Evolutionary conservation across 2,888 invertebrate species (phyloP).

Genomic region (Torymus tubicola): DNA sequence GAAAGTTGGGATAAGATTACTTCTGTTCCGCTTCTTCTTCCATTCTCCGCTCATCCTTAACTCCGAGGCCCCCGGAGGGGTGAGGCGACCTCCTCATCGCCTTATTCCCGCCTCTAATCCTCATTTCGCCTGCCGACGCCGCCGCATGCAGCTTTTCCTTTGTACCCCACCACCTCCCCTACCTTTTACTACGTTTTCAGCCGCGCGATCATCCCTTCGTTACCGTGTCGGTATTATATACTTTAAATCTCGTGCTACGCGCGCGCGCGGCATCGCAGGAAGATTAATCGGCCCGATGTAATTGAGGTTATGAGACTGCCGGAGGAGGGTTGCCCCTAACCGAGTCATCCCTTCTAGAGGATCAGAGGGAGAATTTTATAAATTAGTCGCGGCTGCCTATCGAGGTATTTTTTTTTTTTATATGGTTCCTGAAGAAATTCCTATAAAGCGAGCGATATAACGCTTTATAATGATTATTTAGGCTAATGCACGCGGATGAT

Average conservation of each 20-base stretch:
- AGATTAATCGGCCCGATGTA: slow-evolving; percentile 46
- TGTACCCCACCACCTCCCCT: background rate
- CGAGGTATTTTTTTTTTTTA: too few species aligned
- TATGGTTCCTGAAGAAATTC: too few species aligned
- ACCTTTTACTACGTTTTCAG: background rate
- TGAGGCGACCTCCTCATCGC: slow-evolving; percentile 2
- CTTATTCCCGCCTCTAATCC: slow-evolving; percentile 8
- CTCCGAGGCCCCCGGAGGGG: background rate
- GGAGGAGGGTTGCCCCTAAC: too few species aligned
- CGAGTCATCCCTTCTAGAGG: too few species aligned
- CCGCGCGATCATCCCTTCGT: slow-evolving; percentile 16
- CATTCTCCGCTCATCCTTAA: slow-evolving; percentile 45
- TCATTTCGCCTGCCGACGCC: background rate
- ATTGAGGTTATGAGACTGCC: slow-evolving; percentile 46
- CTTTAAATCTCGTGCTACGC: slow-evolving; percentile 39
- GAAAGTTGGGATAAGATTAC: slow-evolving; percentile 64
- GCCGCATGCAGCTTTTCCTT: background rate
- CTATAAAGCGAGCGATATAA: too few species aligned
- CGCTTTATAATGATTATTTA: too few species aligned
- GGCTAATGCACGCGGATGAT: too few species aligned
- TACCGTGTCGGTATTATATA: background rate
- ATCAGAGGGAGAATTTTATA: too few species aligned
- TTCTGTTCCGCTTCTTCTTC: slow-evolving; percentile 49
- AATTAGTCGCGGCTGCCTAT: too few species aligned
- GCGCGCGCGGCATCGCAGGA: slow-evolving; percentile 22